A percentile compares a stretch with the other conserved stretches of the same genome.
Evolutionary conservation across 37 sponge, comb jelly and placozoan genomes (phyloP).

Genomic region (Tethya wilhelma): DNA sequence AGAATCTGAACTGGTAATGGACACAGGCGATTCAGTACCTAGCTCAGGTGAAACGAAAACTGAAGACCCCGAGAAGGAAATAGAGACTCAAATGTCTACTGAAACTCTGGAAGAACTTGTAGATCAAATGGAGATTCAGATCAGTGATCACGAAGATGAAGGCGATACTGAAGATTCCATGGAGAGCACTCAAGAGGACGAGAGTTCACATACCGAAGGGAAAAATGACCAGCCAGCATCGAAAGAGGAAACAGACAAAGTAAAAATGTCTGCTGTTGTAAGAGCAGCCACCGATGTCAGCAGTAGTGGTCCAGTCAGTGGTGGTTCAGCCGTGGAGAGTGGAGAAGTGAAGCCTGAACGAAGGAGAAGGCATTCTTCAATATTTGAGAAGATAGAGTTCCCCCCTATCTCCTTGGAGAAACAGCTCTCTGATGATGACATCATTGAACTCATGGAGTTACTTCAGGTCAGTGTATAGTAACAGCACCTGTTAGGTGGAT

Average conservation of each 20-base stretch:
- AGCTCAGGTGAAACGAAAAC: too few relatives aligned
- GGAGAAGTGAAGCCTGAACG: not conserved
- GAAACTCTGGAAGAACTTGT: slow-evolving; percentile 53
- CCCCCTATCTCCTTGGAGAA: slow-evolving; percentile 15
- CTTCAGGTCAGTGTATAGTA: slow-evolving; percentile 25
- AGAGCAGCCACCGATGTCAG: not conserved
- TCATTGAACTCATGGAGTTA: slow-evolving; percentile 50
- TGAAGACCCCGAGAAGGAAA: too few relatives aligned
- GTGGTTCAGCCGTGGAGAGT: not conserved
- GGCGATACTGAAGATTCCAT: not conserved
- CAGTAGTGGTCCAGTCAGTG: not conserved
- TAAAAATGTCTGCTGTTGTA: not conserved
- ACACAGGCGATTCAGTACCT: too few relatives aligned
- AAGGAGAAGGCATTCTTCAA: slow-evolving; percentile 41
- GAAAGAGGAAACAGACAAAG: not conserved
- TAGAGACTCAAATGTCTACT: not conserved
- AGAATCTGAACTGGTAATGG: too few relatives aligned
- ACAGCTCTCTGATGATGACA: slow-evolving; percentile 46
- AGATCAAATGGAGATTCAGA: slow-evolving; percentile 79
- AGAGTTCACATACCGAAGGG: not conserved
- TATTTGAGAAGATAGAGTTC: slow-evolving; percentile 9
- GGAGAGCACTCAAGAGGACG: too few relatives aligned
- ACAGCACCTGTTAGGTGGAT: not conserved
- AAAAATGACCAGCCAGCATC: not conserved
- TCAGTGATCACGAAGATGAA: slow-evolving; percentile 56